Percentiles rank a stretch among this genome's conserved stretches.
Conservation (phyloP, 2,888 invertebrate species). For the Cetonia aurata region DNA sequence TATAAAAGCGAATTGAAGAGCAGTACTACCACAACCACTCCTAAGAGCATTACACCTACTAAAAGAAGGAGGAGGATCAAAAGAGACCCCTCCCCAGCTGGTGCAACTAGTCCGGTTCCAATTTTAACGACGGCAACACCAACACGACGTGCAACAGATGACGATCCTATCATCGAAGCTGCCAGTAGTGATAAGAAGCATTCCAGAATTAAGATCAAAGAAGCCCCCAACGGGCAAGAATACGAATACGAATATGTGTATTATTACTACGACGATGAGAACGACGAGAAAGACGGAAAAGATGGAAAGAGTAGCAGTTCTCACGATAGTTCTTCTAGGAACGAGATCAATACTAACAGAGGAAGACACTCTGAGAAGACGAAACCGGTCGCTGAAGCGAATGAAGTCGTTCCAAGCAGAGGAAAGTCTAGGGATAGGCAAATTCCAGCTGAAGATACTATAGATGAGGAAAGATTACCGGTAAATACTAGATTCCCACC, state of each 20-base stretch:
- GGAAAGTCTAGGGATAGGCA: conserved; percentile 66
- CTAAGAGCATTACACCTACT: conserved; percentile 63
- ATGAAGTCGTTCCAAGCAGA: conserved; percentile 74
- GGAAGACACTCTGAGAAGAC: conserved; percentile 52
- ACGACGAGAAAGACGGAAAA: conserved; percentile 67
- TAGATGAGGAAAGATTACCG: conserved; percentile 76
- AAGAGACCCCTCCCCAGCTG: conserved; percentile 57
- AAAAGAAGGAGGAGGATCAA: conserved; percentile 56
- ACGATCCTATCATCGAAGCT: conserved; percentile 66
- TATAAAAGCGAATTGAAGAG: conserved; percentile 60
- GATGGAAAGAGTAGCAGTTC: conserved; percentile 66
- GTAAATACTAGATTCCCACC: conserved; percentile 90
- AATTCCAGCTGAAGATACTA: conserved; percentile 68
- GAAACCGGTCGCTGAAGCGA: conserved; percentile 71
- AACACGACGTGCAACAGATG: conserved; percentile 55
- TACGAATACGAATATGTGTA: conserved; percentile 94
- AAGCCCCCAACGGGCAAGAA: conserved; percentile 90
- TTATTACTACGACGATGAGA: conserved; percentile 89
- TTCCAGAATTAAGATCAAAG: conserved; percentile 85
- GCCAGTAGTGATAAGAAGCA: conserved; percentile 78
- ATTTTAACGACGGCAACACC: conserved; percentile 69
- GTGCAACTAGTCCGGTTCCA: conserved; percentile 70
- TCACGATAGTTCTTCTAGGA: conserved; percentile 74
- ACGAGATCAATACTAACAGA: conserved; percentile 64
- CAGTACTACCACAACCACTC: conserved; percentile 55